Evolutionary conservation across 2,797 vertebrate species (phyloP), one percentile per base, ranked within the genome.

Genomic region (Sebastolobus altivelis): DNA sequence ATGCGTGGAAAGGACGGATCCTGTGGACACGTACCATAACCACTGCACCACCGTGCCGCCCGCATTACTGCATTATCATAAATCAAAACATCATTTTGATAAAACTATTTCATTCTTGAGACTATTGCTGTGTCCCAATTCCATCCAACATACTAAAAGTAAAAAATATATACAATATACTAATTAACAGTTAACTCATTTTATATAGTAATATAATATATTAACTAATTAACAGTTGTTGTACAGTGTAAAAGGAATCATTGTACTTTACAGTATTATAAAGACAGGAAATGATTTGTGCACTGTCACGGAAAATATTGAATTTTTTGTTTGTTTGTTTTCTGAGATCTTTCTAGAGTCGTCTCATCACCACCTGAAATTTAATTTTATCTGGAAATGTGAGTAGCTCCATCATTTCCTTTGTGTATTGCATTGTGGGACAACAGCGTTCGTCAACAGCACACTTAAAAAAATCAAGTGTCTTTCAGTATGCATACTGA

Each of bases 301-400:
- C 14, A 37, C 4, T 20, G 11, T 22, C 31, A 22, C 5, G 31
- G 31, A 37, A 59, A 46, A 65, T 46, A 33, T 52, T 33, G 1
- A 49, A 33, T 52, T 67, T 43, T 6, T 65, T 6, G 25, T 49
- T 43, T 56, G 49, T 65, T 65, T 56, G 49, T 65, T 65, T 65
- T 59, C 37, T 75, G 52, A 66, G 31, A 25, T 11, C 3, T 70
- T 25, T 46, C 27, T 69, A 25, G 5, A 33, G 33, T 13, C 8
- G 1, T 31, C 20, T 43, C 4, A 8, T 20, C 20, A 5, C 27
- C 20, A 7, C 11, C 37, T 31, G 38, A 0, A 38, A 12, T 56
- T 56, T 2, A 8, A 27, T 35, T 33, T 9, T 33, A 52, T 46
- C 63, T 66, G 52, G 8, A 20, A 25, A 27, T 59, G 38, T 40